Evolutionary conservation across 2,888 invertebrate species (phyloP), one percentile per base, ranked within the genome.

Genomic region (Melikaiella ostensackeni): DNA sequence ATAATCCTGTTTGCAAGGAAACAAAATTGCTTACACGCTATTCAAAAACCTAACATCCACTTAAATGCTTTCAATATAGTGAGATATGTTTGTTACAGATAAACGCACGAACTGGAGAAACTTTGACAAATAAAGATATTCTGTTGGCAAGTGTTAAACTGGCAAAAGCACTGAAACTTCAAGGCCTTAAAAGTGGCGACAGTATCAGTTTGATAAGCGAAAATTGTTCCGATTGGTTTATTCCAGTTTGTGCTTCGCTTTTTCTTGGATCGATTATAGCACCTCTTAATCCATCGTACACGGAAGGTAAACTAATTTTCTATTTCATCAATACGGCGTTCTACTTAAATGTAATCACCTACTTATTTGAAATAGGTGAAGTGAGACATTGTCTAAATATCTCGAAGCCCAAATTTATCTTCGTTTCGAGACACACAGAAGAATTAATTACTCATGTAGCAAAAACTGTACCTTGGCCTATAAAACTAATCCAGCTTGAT

Each of bases 1-100:
- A n/a, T n/a, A n/a, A n/a, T n/a, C n/a, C n/a, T n/a, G n/a, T n/a
- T n/a, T n/a, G n/a, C n/a, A n/a, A n/a, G n/a, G n/a, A n/a, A n/a
- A n/a, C n/a, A n/a, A n/a, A n/a, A n/a, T n/a, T n/a, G n/a, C n/a
- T n/a, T n/a, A n/a, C n/a, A n/a, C n/a, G n/a, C n/a, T n/a, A n/a
- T n/a, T n/a, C n/a, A n/a, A n/a, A n/a, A n/a, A n/a, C n/a, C n/a
- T n/a, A n/a, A n/a, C n/a, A n/a, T n/a, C n/a, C n/a, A n/a, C n/a
- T n/a, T n/a, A n/a, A n/a, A n/a, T n/a, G n/a, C n/a, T n/a, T n/a
- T n/a, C n/a, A n/a, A n/a, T n/a, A n/a, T n/a, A n/a, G n/a, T n/a
- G n/a, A n/a, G n/a, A n/a, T n/a, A n/a, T n/a, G n/a, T 35, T 35
- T 11, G 46, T 46, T 46, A 5, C 96, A 0, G 93, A 61, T 61